Conservation (phyloP, 2,797 vertebrate species). For the Chaetodon trifasciatus region DNA sequence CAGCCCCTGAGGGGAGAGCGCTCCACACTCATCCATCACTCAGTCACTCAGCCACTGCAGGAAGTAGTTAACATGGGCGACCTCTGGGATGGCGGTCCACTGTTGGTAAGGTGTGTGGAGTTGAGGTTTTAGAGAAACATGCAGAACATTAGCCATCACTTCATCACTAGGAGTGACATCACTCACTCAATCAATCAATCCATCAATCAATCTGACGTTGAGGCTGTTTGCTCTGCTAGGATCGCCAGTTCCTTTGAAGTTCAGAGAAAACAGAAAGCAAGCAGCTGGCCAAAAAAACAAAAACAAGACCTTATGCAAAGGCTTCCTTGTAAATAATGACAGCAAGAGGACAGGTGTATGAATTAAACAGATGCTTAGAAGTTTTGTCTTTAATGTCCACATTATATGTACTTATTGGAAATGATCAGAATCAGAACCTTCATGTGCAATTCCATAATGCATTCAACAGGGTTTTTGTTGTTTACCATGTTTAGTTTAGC, state of each 20-base stretch:
- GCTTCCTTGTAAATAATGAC: not conserved
- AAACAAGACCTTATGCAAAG: not conserved
- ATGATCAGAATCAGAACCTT: not conserved
- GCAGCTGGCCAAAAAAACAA: not conserved
- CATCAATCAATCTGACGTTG: slow-evolving; percentile 5
- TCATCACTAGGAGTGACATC: slow-evolving; percentile 65
- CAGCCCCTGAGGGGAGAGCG: slow-evolving; percentile 69
- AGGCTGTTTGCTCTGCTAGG: slow-evolving; percentile 61
- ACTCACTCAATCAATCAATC: slow-evolving; percentile 66
- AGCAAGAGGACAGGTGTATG: not conserved
- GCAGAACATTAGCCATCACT: slow-evolving; percentile 65
- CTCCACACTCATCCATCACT: slow-evolving; percentile 81
- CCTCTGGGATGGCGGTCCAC: slow-evolving; percentile 69
- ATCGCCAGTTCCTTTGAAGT: slow-evolving; percentile 60
- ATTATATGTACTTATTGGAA: not conserved
- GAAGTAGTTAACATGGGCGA: slow-evolving; percentile 83
- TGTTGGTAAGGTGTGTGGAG: slow-evolving; percentile 38
- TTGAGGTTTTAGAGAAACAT: slow-evolving; percentile 48
- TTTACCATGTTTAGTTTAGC: not conserved
- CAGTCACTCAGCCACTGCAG: slow-evolving; percentile 82
- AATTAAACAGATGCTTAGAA: not conserved
- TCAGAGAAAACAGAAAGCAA: slow-evolving; percentile 43
- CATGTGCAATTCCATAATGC: not conserved
- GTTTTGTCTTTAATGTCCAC: not conserved
- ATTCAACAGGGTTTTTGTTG: not conserved